A percentile compares a stretch with the other conserved stretches of the same genome.
Evolutionary conservation across 2,888 invertebrate genomes (phyloP).

Genomic region (Baccha elongata): DNA sequence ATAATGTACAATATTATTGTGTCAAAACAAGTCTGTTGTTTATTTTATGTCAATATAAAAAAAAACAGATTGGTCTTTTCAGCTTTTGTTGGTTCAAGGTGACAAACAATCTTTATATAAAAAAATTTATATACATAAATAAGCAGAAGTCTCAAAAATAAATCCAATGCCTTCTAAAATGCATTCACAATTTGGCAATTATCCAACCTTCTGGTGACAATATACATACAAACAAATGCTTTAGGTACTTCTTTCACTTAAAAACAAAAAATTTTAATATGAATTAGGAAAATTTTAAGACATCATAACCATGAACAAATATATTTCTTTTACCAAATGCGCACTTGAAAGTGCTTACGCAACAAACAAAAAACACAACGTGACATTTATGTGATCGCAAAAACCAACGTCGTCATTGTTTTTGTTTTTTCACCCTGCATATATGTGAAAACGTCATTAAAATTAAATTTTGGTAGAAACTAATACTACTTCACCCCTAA

Average conservation of each 20-base stretch:
- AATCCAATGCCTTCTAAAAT: slow-evolving; percentile 50
- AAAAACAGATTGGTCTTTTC: slow-evolving; percentile 14
- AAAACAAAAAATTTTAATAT: background rate
- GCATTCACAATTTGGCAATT: slow-evolving; percentile 25
- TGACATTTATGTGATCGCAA: slow-evolving; percentile 6
- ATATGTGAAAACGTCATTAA: slow-evolving; percentile 55
- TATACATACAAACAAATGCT: background rate
- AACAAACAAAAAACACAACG: slow-evolving; percentile 18
- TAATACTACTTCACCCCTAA: background rate
- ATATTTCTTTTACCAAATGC: slow-evolving; percentile 22
- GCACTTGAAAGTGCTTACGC: slow-evolving; percentile 46
- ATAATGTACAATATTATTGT: no score
- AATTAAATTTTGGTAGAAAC: slow-evolving; percentile 29
- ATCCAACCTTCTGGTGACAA: slow-evolving; percentile 53
- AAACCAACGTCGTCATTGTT: slow-evolving; percentile 34
- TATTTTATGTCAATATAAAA: background rate
- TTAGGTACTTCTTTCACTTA: background rate
- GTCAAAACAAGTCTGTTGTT: slow-evolving; percentile 21
- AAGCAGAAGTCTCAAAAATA: slow-evolving; percentile 36
- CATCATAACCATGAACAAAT: slow-evolving; percentile 49
- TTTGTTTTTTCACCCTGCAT: background rate
- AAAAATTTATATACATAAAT: slow-evolving; percentile 1
- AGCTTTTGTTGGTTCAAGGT: slow-evolving; percentile 22
- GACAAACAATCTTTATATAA: slow-evolving; percentile 10
- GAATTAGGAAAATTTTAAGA: slow-evolving; percentile 8